Evolutionary conservation across 2,797 vertebrate genomes (phyloP).

Genomic region (Xiphophorus birchmanni): DNA sequence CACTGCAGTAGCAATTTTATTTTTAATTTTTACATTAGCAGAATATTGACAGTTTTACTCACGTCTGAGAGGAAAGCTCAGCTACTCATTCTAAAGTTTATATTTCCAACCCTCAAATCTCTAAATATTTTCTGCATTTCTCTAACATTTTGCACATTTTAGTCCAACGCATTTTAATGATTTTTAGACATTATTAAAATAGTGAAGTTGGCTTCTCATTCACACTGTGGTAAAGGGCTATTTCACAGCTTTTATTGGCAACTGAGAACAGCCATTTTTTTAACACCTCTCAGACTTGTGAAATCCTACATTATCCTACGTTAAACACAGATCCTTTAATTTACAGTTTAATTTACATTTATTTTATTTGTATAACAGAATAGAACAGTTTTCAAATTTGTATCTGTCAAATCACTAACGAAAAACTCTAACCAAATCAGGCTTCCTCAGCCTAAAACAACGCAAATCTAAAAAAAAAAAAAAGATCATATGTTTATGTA

Average conservation of each 20-base stretch:
- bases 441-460: conserved; percentile 15
- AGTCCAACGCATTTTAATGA: not conserved
- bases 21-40: too few relatives aligned
- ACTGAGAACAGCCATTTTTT: not conserved
- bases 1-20: too few relatives aligned
- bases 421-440: conserved; percentile 7
- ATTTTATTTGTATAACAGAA: not conserved
- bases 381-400: not conserved
- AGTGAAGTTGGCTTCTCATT: not conserved
- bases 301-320: not conserved
- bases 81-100: not conserved
- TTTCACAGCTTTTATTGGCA: conserved; percentile 7
- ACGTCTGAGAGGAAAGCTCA: too few relatives aligned
- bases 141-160: conserved; percentile 1
- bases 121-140: not conserved
- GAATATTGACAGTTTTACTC: too few relatives aligned
- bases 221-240: conserved; percentile 10
- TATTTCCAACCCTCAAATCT: not conserved
- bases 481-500: not conserved
- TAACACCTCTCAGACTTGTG: not conserved
- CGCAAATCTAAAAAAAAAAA: not conserved
- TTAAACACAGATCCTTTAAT: not conserved
- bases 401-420: not conserved
- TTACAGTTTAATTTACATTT: not conserved
- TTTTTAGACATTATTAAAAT: not conserved